Conservation (phyloP, 2,797 vertebrate genomes). For the Pangasius krempfi region DNA sequence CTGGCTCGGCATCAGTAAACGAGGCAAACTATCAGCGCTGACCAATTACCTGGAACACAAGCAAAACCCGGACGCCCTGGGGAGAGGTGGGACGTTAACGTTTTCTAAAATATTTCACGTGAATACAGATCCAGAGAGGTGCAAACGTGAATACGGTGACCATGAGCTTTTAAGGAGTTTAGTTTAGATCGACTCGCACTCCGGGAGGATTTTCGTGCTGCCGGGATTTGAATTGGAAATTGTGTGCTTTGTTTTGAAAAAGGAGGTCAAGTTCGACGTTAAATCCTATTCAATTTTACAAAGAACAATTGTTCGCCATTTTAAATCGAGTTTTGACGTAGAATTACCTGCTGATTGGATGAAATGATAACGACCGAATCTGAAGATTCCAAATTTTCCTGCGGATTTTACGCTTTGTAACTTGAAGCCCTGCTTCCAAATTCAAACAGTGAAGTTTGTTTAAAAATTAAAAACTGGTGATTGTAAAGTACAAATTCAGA, state of each 20-base stretch:
- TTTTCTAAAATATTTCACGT: neutral
- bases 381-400: too few species aligned
- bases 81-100: constrained; percentile 80
- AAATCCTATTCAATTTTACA: neutral
- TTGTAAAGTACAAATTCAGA: neutral
- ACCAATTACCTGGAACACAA: constrained; percentile 92
- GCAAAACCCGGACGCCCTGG: constrained; percentile 81
- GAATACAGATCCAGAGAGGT: neutral
- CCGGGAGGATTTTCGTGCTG: neutral
- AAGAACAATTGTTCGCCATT: neutral
- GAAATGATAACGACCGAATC: too few species aligned
- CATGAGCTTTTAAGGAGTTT: too few species aligned
- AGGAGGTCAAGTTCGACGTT: neutral
- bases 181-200: too few species aligned
- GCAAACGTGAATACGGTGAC: too few species aligned
- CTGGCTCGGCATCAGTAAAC: constrained; percentile 92
- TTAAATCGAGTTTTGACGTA: neutral
- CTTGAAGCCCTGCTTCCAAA: neutral
- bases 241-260: neutral
- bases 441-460: neutral
- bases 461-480: neutral
- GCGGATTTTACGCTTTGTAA: too few species aligned
- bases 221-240: neutral
- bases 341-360: neutral
- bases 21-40: constrained; percentile 88